Percentiles rank a stretch among this genome's conserved stretches.
These are phyloP conservation scores for Chymomyza caudatula DNA, from an alignment of 2,888 invertebrate genomes.

Conservation along the genomic window DNA sequence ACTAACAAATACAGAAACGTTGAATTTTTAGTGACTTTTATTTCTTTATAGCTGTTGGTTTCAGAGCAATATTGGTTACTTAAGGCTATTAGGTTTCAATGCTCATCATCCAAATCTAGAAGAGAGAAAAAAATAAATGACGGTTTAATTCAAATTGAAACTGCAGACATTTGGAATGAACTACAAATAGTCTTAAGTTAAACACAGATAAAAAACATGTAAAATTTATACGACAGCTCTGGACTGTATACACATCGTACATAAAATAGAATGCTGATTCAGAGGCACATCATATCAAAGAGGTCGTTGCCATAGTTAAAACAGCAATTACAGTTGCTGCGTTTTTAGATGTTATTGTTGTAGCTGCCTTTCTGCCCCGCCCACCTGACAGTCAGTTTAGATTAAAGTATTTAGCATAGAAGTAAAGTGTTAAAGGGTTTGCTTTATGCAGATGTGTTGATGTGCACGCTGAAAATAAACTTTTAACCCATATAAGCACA, in stretches of 20 bases:
- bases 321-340: background rate
- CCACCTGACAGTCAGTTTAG: background rate
- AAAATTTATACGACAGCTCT: background rate
- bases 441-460: background rate
- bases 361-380: background rate
- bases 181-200: background rate
- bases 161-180: background rate
- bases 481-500: conserved; percentile 42
- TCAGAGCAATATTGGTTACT: background rate
- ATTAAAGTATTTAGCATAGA: conserved; percentile 22
- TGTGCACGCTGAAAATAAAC: conserved; percentile 41
- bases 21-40: background rate
- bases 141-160: background rate
- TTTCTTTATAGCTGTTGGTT: background rate
- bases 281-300: background rate
- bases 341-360: too few relatives aligned
- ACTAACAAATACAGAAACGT: background rate
- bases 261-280: background rate
- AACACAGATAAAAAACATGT: background rate
- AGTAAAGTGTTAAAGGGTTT: conserved; percentile 9
- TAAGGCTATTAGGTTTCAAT: too few relatives aligned
- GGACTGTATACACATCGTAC: background rate
- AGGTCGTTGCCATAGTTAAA: background rate
- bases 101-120: background rate
- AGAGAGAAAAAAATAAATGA: too few relatives aligned